Conservation (phyloP, 2,888 invertebrate species). For the Schizaphis graminum region DNA sequence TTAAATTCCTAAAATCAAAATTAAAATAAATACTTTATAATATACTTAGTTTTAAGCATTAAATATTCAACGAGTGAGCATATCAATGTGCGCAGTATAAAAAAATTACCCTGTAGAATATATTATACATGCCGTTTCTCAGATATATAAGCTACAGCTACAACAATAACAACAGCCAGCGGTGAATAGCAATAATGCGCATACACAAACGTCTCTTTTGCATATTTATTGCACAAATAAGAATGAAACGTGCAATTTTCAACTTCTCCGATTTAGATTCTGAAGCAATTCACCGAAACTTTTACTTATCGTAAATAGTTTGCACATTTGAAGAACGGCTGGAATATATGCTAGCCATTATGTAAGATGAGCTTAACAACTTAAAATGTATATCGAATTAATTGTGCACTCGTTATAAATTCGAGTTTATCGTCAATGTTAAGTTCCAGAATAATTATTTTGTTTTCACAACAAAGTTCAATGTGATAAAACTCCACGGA, state of each 20-base stretch:
- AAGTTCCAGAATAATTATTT: slow-evolving; percentile 38
- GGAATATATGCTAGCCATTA: neutral
- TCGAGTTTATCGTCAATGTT: slow-evolving; percentile 33
- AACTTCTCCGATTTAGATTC: neutral
- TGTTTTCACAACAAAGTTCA: slow-evolving; percentile 37
- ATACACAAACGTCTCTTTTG: neutral
- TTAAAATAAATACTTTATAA: neutral
- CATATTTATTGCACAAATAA: neutral
- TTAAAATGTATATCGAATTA: neutral
- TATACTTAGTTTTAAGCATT: neutral
- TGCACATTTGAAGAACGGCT: neutral
- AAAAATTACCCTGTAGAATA: neutral
- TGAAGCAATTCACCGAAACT: neutral
- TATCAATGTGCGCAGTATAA: neutral
- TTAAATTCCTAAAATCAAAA: neutral
- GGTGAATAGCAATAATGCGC: neutral
- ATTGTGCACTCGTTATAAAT: slow-evolving; percentile 10
- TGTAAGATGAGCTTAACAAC: slow-evolving; percentile 23
- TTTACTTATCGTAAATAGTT: neutral
- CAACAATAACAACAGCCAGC: neutral
- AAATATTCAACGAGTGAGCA: neutral
- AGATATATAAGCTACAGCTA: neutral
- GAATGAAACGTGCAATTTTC: slow-evolving; percentile 1
- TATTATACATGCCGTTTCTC: neutral
- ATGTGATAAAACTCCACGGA: slow-evolving; percentile 26